These are phyloP conservation scores for Trichopoda pennipes DNA, from an alignment of 2,888 invertebrate species.

Conservation along the genomic window DNA sequence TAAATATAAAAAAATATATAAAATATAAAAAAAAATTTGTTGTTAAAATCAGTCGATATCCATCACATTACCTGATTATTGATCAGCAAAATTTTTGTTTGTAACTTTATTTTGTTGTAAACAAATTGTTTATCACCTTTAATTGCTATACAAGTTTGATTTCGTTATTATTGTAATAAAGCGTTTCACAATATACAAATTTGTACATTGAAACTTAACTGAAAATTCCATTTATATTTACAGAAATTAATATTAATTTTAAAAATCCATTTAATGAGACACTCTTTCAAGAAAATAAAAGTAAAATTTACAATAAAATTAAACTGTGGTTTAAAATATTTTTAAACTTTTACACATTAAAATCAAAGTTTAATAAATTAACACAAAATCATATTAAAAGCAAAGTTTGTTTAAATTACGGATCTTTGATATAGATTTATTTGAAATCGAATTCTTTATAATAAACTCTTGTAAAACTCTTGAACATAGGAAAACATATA, in stretches of 20 bases:
- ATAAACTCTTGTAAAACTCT: background rate
- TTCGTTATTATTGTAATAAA: constrained; percentile 42
- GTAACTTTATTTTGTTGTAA: constrained; percentile 44
- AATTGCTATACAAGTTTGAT: constrained; percentile 45
- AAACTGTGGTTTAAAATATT: constrained; percentile 5
- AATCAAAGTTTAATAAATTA: constrained; percentile 18
- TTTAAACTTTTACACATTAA: constrained; percentile 6
- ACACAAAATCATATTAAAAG: constrained; percentile 11
- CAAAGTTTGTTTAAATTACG: constrained; percentile 7
- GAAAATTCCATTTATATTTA: background rate
- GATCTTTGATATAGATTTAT: constrained; percentile 1
- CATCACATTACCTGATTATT: no score
- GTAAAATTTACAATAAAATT: background rate
- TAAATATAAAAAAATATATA: no score
- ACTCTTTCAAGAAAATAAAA: no score
- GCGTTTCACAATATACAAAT: constrained; percentile 20
- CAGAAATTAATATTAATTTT: no score
- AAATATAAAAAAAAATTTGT: no score
- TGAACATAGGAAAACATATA: background rate
- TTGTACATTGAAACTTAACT: background rate
- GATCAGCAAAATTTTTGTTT: background rate
- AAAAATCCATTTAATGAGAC: no score
- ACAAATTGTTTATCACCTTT: constrained; percentile 52
- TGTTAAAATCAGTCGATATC: no score
- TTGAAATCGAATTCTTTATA: background rate